Evolutionary conservation across 2,888 invertebrate species (phyloP).

Genomic region (Calephelis perditalis): DNA sequence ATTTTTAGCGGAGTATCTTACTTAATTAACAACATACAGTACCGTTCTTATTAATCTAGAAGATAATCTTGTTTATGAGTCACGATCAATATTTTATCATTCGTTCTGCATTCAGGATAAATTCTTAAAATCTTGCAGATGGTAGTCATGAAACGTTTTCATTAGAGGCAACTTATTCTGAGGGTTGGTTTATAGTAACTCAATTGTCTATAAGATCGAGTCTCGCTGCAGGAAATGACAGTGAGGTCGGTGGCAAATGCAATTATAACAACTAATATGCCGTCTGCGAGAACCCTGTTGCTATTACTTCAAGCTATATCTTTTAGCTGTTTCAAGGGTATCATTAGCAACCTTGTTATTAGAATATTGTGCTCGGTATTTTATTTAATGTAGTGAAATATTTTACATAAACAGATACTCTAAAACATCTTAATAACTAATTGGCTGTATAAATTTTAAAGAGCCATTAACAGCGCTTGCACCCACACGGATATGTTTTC

Average conservation of each 20-base stretch:
- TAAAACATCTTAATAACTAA: no score
- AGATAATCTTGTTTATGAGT: slow-evolving; percentile 23
- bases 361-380: slow-evolving; percentile 28
- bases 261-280: slow-evolving; percentile 73
- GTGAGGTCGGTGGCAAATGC: slow-evolving; percentile 72
- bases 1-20: slow-evolving; percentile 60
- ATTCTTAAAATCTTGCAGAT: slow-evolving; percentile 36
- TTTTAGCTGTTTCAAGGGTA: slow-evolving; percentile 58
- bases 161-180: slow-evolving; percentile 66
- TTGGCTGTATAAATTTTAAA: no score
- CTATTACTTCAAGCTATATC: slow-evolving; percentile 50
- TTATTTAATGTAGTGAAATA: no score
- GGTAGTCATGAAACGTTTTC: slow-evolving; percentile 65
- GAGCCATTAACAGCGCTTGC: no score
- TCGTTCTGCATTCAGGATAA: slow-evolving; percentile 23
- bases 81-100: slow-evolving; percentile 23
- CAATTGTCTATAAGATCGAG: slow-evolving; percentile 69
- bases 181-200: slow-evolving; percentile 71
- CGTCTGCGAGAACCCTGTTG: slow-evolving; percentile 60
- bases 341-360: slow-evolving; percentile 57
- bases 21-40: slow-evolving; percentile 59
- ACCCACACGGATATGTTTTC: no score
- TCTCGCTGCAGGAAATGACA: slow-evolving; percentile 64
- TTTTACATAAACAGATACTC: no score
- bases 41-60: slow-evolving; percentile 34